Base-by-base conservation (phyloP, 2,888 invertebrate genomes). In the Antheraea assamensis region DNA sequence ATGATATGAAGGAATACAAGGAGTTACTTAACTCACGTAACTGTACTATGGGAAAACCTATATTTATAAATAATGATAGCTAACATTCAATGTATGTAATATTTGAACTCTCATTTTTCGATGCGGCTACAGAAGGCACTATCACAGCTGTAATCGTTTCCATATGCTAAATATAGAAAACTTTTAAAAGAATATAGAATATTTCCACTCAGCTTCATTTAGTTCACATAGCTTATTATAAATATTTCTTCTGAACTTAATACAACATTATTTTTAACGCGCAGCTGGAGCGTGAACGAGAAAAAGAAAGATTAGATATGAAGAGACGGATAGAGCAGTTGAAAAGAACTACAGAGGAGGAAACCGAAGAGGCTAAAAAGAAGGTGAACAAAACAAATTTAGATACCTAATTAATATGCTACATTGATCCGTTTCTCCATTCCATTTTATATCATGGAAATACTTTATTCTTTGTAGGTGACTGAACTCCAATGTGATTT, bases 401-500 rank as follows among this genome's bases (percentile, higher is more conserved):
- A 66, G 0, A 31, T 27, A 19, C 35, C 21, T 31, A 31, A 66
- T n/a, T n/a, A n/a, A n/a, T n/a, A n/a, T n/a, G n/a, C n/a, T n/a
- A n/a, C n/a, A n/a, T n/a, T n/a, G n/a, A n/a, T n/a, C n/a, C n/a
- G n/a, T n/a, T n/a, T n/a, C n/a, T n/a, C n/a, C n/a, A n/a, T n/a
- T n/a, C n/a, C n/a, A n/a, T n/a, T n/a, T n/a, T n/a, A n/a, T n/a
- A n/a, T n/a, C n/a, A n/a, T n/a, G n/a, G n/a, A n/a, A n/a, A n/a
- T n/a, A n/a, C n/a, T n/a, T n/a, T n/a, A n/a, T n/a, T 31, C 47
- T 47, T 76, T 75, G 0, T 73, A 95, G 95, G 94, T 96, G 75
- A 95, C 96, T 8, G 97, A 98, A 92, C 88, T 98, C 71, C 98
- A 98, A 88, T 98, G 97, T 85, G 98, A 98, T 92, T 92, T 98